Base-by-base conservation (phyloP, 2,888 invertebrate genomes). In the Dasysyrphus tricinctus region DNA sequence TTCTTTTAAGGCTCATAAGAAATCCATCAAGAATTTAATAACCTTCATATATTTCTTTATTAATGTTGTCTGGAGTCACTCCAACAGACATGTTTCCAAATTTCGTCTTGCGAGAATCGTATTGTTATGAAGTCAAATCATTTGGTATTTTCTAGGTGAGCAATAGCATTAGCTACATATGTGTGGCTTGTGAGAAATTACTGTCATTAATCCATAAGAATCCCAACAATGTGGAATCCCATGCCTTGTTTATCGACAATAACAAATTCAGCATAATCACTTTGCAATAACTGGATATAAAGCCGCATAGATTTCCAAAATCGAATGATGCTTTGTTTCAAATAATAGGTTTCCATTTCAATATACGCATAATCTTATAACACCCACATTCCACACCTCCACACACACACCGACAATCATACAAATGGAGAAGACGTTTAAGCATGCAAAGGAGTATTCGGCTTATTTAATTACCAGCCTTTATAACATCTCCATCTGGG, bases 281-380 rank as follows among this genome's bases (percentile, higher is more conserved):
- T 49, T 67, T 47, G 49, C 19, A 67, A 67, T 67, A 67, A 67
- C 34, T 47, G 34, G 7, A 67, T 65, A 65, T 14, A 7, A 16
- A 29, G 29, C 9, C 42, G 8, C 19, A 61, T 29, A 4, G 42
- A 42, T 42, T 61, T 29, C 65, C 3, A 47, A n/a, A 47, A 63
- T 32, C 49, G 5, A 44, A 44, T 63, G 24, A 63, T 29, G 32
- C 44, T 11, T 63, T 63, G 44, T 57, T 57, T 34, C 16, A 63
- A 63, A 63, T 63, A 63, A 63, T 63, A 44, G 44, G 47, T 29
- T 29, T 54, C 54, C 29, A 54, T 67, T 67, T 49, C 65, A 19
- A 67, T 49, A 34, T n/a, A n/a, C n/a, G n/a, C n/a, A n/a, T 34
- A 65, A 49, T 65, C 47, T 49, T n/a, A 57, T n/a, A 32, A 5